Evolutionary conservation across 2,888 invertebrate species (phyloP), one percentile per base, ranked within the genome.

Genomic region (Halocaridina rubra): DNA sequence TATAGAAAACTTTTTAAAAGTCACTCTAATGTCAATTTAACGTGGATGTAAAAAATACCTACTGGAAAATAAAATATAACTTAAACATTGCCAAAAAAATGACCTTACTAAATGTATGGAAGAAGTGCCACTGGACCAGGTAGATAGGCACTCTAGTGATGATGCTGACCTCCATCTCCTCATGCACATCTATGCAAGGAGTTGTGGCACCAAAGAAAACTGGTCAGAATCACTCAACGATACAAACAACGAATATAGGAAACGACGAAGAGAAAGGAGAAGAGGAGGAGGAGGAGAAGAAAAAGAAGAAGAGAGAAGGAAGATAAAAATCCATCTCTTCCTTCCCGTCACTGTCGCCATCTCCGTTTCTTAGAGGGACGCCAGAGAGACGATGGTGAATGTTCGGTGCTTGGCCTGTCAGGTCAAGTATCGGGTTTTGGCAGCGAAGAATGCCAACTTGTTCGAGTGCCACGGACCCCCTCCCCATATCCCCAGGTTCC

Each of bases 401-500:
- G 89, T 89, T 59, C 87, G 89, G 33, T 89, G 89, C 79, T 67
- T 87, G 74, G 89, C 89, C 13, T 89, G 89, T 76, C 88, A 88
- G 84, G 89, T 85, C 59, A 89, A 89, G 76, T 89, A 89, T 81
- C 84, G 89, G 46, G 85, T 88, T 59, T 59, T 89, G 85, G 82
- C 88, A 57, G 88, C 88, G 80, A 89, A 88, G 71, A 88, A 85
- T 71, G 75, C 81, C 78, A 88, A 88, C 74, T 77, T 88, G 33
- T 80, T 88, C 57, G 87, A 88, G 57, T 75, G 86, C 57, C 84
- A 87, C 33, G 86, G 81, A 19, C 85, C 88, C 5, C 85, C 88
- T 5, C 32, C 72, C n/a, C 82, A 77, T 32, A 72, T 57, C 8
- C 90, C 90, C 19, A 89, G 89, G 85, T 90, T 91, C 89, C 91